These are phyloP conservation scores for Callaeas wilsoni DNA, from an alignment of 2,113 vertebrate genomes.

Conservation along the genomic window DNA sequence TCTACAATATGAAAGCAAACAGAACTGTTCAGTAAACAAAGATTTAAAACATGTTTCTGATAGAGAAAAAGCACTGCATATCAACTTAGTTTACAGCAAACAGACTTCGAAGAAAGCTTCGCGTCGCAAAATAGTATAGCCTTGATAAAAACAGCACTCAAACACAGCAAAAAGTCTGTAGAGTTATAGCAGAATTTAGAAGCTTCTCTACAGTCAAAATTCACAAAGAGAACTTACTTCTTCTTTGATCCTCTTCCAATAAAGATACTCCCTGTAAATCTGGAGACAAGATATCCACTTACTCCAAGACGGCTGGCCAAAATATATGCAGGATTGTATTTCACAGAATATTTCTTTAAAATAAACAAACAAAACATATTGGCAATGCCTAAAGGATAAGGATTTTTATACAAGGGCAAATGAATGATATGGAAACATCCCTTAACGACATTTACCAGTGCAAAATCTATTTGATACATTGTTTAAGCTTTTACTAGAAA, in stretches of 20 bases:
- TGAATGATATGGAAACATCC: not conserved
- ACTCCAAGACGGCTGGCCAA: constrained; percentile 93
- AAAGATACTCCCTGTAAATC: constrained; percentile 98
- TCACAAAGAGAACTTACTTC: constrained; percentile 80
- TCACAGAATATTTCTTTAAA: constrained; percentile 94
- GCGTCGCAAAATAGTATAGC: not conserved
- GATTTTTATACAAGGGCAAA: not conserved
- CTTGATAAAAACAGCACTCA: not conserved
- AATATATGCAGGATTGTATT: constrained; percentile 93
- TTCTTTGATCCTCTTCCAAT: constrained; percentile 94
- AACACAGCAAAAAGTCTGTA: not conserved
- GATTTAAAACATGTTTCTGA: not conserved
- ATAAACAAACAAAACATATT: constrained; percentile 59
- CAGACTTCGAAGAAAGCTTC: not conserved
- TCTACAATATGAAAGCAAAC: not conserved
- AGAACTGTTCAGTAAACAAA: not conserved
- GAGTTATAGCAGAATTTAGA: not conserved
- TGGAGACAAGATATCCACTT: constrained; percentile 95
- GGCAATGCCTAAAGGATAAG: not conserved
- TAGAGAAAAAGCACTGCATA: not conserved
- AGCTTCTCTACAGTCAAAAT: constrained; percentile 9
- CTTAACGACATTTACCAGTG: not conserved
- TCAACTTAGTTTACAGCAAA: not conserved
- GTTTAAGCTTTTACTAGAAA: not conserved
- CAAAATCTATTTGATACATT: not conserved